Evolutionary conservation across 2,888 invertebrate species (phyloP), one percentile per base, ranked within the genome.

Genomic region (Melinopterus prodromus): DNA sequence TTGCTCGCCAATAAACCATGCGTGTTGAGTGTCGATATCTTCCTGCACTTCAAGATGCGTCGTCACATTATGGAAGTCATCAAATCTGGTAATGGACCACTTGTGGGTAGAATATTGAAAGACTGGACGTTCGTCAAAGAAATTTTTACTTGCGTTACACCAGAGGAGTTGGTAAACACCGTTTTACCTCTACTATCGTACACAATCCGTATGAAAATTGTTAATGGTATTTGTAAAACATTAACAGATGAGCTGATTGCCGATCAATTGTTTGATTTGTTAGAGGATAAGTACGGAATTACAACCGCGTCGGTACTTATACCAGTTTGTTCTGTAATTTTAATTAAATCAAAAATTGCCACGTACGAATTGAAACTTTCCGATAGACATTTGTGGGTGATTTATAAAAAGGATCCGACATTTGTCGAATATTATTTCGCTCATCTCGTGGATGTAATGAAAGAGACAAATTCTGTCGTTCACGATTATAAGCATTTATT

Each of bases 201-300:
- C 38, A 81, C 77, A 14, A 53, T 71, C 0, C 80, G 82, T 75
- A 16, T 79, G 16, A 82, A 82, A 71, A n/a, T 83, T 26, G 9
- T 81, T 9, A 82, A 82, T 38, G 78, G 80, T n/a, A 78, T 83
- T n/a, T 53, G 80, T 0, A 70, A 77, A 16, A 69, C 76, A 78
- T 53, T 82, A 70, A 71, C 35, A 53, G 79, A 77, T 75, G 26
- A 77, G 9, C 37, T 80, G 38, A 35, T 74, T 38, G 81, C 80
- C 0, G 77, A 82, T 53, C 80, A 76, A 70, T 81, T 71, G 78
- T 82, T 82, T 70, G 72, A 79, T 70, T 76, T 80, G 9, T 72
- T 83, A 14, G 78, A 80, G 75, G n/a, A 74, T 4, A 80, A 78
- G 16, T 83, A 82, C 37, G 83, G 82, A 6, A 70, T 80, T n/a